Evolutionary conservation across 2,113 vertebrate genomes (phyloP), one percentile per base, ranked within the genome.

Genomic region (Trogon surrucura): DNA sequence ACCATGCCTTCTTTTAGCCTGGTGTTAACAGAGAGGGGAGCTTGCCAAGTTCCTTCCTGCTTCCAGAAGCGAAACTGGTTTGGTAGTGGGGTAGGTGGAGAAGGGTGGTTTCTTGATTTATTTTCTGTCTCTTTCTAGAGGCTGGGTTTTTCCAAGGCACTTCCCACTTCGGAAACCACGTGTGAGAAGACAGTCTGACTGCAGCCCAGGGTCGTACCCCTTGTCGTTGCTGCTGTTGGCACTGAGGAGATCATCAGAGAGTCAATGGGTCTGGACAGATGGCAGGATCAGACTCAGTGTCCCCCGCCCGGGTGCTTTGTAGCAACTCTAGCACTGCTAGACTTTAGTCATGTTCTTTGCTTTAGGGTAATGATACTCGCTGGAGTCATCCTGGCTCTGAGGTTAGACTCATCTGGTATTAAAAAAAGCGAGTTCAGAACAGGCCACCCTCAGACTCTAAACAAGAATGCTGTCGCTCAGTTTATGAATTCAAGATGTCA

Each of bases 401-500:
- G 95, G 92, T 95, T 96, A 94, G 90, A 91, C 88, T 95, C 96
- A 92, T 95, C 90, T 96, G 91, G 84, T 86, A 85, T 80, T 26
- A 95, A 85, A 89, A 75, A 81, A 41, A 41, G 50, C 58, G 0
- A 95, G 93, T 92, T 96, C 97, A 95, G 93, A 96, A 41, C 92
- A 92, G 95, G 96, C 97, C 96, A 97, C 97, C 96, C 96, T 97
- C 96, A 95, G 93, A 92, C 88, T 97, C 93, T 80, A 91, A 94
- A 93, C 91, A 96, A 95, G 89, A 97, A 95, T 61, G 95, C 95
- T 95, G 95, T 95, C 73, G 86, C 96, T 95, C 2, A 0, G 14
- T 84, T 97, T 95, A 97, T 97, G 93, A 97, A 95, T 97, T 96
- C 96, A 97, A 97, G 94, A 95, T 97, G 97, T 94, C 94, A 89